Evolutionary conservation across 1,140 invertebrate species (phyloP).

Genomic region (Plutomurus gul): DNA sequence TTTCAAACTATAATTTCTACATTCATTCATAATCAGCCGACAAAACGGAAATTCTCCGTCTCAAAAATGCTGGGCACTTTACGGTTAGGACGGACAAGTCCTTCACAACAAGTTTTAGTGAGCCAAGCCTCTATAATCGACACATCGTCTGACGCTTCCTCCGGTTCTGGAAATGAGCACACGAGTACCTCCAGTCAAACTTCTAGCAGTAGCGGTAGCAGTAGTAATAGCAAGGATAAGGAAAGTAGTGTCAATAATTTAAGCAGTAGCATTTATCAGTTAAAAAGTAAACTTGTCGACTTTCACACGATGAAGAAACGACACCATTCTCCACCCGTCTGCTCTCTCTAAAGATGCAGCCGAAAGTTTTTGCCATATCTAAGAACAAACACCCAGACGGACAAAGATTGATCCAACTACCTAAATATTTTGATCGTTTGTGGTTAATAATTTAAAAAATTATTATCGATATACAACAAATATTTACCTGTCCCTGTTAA

Average conservation of each 20-base stretch:
- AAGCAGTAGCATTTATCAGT: conserved; percentile 41
- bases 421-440: background rate
- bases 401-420: background rate
- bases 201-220: background rate
- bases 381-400: too few species aligned
- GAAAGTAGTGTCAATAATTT: background rate
- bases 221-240: background rate
- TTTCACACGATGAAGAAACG: conserved; percentile 48
- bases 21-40: conserved; percentile 58
- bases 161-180: background rate
- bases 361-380: background rate
- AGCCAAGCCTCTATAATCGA: conserved; percentile 18
- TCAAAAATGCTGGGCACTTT: conserved; percentile 76
- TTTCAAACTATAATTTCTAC: conserved; percentile 72
- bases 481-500: too few species aligned
- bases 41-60: conserved; percentile 71
- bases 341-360: conserved; percentile 30
- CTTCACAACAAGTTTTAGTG: background rate
- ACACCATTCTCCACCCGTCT: conserved; percentile 50
- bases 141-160: background rate
- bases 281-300: conserved; percentile 49
- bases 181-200: too few species aligned
- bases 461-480: background rate
- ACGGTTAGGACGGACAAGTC: conserved; percentile 64
- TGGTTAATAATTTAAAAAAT: background rate